Base-by-base conservation (phyloP, 2,797 vertebrate genomes). In the Acipenser transmontanus region DNA sequence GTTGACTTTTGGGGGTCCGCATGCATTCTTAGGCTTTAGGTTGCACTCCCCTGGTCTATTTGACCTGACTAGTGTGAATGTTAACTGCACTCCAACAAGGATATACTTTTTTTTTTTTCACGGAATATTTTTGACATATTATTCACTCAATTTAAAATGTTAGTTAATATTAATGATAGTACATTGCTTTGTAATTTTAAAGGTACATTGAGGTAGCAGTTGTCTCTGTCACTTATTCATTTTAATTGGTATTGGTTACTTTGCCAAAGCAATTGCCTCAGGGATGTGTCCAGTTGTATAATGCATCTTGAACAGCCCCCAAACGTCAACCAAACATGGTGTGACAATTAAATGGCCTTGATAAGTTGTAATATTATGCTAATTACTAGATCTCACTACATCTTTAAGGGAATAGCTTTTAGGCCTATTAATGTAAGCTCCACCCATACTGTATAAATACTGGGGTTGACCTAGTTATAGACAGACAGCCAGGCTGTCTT, bases 361-460 rank as follows among this genome's bases (percentile, higher is more conserved):
- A 87, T 83, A 85, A 77, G 82, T 87, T 86, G 83, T 81, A 77
- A 85, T 82, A 89, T 88, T 85, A 87, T 86, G 82, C 82, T 85
- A 85, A 86, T 87, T 83, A 85, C 78, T 79, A 84, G 73, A 81
- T 81, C 81, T 83, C 83, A 82, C 86, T 86, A 85, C 81, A 85
- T 85, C 80, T 88, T 83, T 81, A 84, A 80, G 74, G 74, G 78
- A 82, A 83, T 80, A 76, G 80, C 82, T 82, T 71, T 76, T 84
- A 79, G 81, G 80, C 81, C 77, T 74, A 11, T n/a, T 62, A 34
- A 34, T 34, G 34, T 34, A 34, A 34, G 34, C 34, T 34, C 34
- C 34, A 34, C 34, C 34, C 34, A 34, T 34, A 34, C 34, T 34
- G 34, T 66, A 64, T 74, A 81, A 81, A 81, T 79, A 75, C 80